Percentiles rank a stretch among this genome's conserved stretches.
Conservation (phyloP, 2,113 vertebrate species). For the Phoenicopterus ruber region DNA sequence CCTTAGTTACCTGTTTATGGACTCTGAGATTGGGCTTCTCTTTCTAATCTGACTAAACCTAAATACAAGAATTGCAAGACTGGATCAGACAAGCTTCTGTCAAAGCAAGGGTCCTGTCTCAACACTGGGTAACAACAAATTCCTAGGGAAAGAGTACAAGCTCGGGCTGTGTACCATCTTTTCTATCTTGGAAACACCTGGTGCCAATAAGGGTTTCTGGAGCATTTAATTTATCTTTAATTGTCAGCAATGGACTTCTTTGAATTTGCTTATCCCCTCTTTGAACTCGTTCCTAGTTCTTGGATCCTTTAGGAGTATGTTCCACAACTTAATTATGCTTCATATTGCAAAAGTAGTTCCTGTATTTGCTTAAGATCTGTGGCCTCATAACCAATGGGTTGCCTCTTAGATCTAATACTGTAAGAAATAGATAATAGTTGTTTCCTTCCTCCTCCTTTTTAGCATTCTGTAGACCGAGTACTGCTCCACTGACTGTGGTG, state of each 20-base stretch:
- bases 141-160: neutral
- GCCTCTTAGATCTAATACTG: neutral
- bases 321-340: neutral
- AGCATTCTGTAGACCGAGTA: neutral
- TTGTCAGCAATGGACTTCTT: neutral
- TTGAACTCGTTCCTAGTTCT: neutral
- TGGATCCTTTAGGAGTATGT: neutral
- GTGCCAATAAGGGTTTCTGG: neutral
- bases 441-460: neutral
- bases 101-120: neutral
- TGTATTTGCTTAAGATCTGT: neutral
- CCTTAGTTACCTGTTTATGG: neutral
- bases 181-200: neutral
- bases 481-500: neutral
- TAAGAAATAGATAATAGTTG: neutral
- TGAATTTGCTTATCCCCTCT: neutral
- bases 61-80: neutral
- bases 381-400: neutral
- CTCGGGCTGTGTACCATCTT: neutral
- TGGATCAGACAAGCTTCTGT: neutral
- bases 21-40: fast-evolving
- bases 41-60: neutral
- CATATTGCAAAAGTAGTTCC: neutral
- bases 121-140: neutral
- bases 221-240: neutral